Evolutionary conservation across 2,888 invertebrate species (phyloP).

Genomic region (Holacanthella duospinosa): DNA sequence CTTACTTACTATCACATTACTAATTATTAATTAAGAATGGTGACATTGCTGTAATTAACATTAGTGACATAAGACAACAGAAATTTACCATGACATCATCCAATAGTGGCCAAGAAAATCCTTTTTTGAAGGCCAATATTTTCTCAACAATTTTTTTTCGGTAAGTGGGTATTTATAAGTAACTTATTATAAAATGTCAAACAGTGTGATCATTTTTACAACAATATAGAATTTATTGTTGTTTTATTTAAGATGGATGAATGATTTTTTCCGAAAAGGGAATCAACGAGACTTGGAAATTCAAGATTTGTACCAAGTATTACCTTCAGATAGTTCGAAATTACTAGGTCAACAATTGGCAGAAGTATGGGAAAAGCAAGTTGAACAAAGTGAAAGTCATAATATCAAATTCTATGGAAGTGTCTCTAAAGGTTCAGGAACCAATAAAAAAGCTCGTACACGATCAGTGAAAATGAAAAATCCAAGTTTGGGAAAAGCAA

Average conservation of each 20-base stretch:
- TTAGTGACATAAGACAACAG: too few species aligned
- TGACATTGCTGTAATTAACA: too few species aligned
- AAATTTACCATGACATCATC: too few species aligned
- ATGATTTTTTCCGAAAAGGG: constrained; percentile 64
- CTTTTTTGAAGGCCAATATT: background rate
- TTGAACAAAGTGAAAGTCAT: background rate
- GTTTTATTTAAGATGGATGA: constrained; percentile 74
- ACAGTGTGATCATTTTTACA: too few species aligned
- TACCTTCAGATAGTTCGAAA: constrained; percentile 58
- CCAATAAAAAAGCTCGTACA: background rate
- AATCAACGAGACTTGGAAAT: constrained; percentile 59
- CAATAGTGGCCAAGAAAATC: too few species aligned
- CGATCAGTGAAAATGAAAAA: background rate
- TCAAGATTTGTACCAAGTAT: constrained; percentile 61
- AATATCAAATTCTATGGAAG: background rate
- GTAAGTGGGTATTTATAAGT: background rate
- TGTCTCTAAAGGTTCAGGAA: background rate
- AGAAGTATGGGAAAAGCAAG: constrained; percentile 27
- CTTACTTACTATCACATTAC: background rate
- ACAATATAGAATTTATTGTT: too few species aligned
- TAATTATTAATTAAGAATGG: background rate
- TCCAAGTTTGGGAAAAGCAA: constrained; percentile 41
- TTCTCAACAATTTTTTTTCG: background rate
- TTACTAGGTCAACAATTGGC: constrained; percentile 55
- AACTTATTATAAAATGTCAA: background rate